Percentiles rank a stretch among this genome's conserved stretches.
phyloP scores from a whole-genome alignment of 2,888 invertebrate species.

The Drosophila merina region DNA sequence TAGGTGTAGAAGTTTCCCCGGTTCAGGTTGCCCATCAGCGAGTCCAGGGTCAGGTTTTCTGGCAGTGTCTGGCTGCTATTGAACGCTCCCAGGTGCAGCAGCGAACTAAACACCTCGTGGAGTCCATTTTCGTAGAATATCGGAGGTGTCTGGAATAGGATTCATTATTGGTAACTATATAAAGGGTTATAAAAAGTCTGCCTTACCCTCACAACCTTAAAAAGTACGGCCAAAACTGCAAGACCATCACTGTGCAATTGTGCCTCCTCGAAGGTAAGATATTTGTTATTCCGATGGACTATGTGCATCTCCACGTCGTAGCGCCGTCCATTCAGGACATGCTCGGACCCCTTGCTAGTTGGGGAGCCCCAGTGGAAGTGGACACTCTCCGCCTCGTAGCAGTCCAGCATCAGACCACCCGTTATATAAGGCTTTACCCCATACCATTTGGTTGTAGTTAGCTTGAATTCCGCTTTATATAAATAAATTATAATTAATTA shows the following conservation, averaged over 20 bases:
- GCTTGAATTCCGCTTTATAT: slow-evolving; percentile 63
- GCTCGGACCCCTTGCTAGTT: slow-evolving; percentile 87
- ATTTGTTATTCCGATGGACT: slow-evolving; percentile 87
- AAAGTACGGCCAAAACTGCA: slow-evolving; percentile 87
- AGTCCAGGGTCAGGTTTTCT: slow-evolving; percentile 68
- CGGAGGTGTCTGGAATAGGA: slow-evolving; percentile 38
- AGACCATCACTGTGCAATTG: slow-evolving; percentile 85
- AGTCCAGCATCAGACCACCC: slow-evolving; percentile 63
- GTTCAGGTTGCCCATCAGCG: slow-evolving; percentile 72
- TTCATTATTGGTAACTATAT: background rate
- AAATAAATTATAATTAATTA: background rate
- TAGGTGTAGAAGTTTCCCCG: slow-evolving; percentile 78
- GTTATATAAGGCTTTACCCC: slow-evolving; percentile 69
- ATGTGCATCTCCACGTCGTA: slow-evolving; percentile 88
- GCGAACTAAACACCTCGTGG: slow-evolving; percentile 63
- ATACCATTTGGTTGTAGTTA: slow-evolving; percentile 64
- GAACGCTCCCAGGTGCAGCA: slow-evolving; percentile 61
- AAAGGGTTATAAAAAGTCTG: too few species aligned
- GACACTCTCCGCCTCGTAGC: slow-evolving; percentile 72
- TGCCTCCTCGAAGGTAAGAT: slow-evolving; percentile 85
- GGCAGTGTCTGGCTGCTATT: slow-evolving; percentile 66
- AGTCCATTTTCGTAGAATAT: slow-evolving; percentile 64
- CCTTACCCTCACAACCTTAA: slow-evolving; percentile 84
- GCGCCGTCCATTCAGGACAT: slow-evolving; percentile 82
- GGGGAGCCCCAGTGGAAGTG: slow-evolving; percentile 90